Base-by-base conservation (phyloP, 2,888 invertebrate species). In the Itoplectis maculator region DNA sequence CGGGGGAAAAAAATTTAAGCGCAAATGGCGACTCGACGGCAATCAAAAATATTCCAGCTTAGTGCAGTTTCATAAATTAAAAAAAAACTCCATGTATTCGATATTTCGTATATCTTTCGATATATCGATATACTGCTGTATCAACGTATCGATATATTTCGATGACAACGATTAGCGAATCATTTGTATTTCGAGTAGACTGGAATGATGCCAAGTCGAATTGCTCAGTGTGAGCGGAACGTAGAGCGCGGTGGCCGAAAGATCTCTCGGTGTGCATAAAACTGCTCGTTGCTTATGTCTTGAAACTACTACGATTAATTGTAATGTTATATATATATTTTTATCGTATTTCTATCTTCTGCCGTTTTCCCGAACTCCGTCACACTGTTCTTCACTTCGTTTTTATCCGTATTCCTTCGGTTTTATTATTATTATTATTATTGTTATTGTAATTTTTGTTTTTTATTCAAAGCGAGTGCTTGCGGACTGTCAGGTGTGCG, bases 261-360 rank as follows among this genome's bases (percentile, higher is more conserved):
- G 90, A 90, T 91, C 91, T 91, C 91, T 54, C 54, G 89, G 90
- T 91, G 91, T 91, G 90, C 90, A 91, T 90, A 88, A 84, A 89
- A 54, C 65, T 80, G 45, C 70, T 70, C 68, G 72, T 77, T 54
- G 77, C 81, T 78, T 73, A 59, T 59, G 37, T 40, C 56, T 23
- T 35, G 56, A 15, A 49, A 66, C 20, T 45, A 20, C 69, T 56
- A 65, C 63, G 40, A 45, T 61, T 47, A 18, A 61, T 51, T 54
- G 45, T 69, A 54, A 63, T 56, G 54, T 76, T 63, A 56, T 70
- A 47, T 88, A 86, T 86, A 47, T 88, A 86, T 86, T 87, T 86
- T 56, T 56, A 20, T 49, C 15, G 42, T 72, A 42, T 61, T 23
- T 66, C 56, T 54, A 49, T 79, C 75, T 49, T 61, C 68, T 68